A percentile compares a stretch with the other conserved stretches of the same genome.
phyloP scores from a whole-genome alignment of 2,888 invertebrate genomes.

The Augiades crinisus region DNA sequence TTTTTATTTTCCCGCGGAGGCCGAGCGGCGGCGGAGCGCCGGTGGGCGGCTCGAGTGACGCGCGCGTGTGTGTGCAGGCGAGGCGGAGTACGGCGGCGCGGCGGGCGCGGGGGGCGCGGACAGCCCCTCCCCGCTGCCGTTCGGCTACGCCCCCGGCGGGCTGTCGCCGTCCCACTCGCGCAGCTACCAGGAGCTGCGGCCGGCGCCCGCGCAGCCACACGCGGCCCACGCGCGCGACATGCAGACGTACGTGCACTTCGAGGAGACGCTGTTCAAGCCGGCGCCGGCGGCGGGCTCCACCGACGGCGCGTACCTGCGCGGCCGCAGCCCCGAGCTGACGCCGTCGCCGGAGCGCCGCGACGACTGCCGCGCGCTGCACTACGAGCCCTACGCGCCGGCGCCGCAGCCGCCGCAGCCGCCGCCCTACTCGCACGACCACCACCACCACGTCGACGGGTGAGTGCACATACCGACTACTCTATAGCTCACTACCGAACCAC shows the following conservation, averaged over 20 bases:
- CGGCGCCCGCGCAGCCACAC: conserved; percentile 48
- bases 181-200: conserved; percentile 76
- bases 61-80: conserved; percentile 56
- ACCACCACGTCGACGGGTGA: conserved; percentile 63
- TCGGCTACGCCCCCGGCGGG: conserved; percentile 62
- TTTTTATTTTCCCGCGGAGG: background rate
- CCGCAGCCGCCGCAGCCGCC: conserved; percentile 48
- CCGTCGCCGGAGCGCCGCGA: conserved; percentile 62
- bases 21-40: conserved; percentile 6
- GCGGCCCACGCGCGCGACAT: conserved; percentile 63
- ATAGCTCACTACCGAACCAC: too few species aligned
- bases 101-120: conserved; percentile 41
- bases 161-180: conserved; percentile 67
- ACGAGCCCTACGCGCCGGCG: conserved; percentile 58
- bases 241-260: conserved; percentile 66
- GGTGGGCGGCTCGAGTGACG: conserved; percentile 28
- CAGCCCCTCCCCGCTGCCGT: conserved; percentile 64
- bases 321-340: conserved; percentile 56
- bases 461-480: too few species aligned
- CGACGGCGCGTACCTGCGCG: conserved; percentile 59
- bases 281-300: conserved; percentile 46
- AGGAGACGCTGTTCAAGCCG: conserved; percentile 40
- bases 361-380: conserved; percentile 60
- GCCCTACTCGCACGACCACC: conserved; percentile 56
- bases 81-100: conserved; percentile 49